Evolutionary conservation across 2,797 vertebrate species (phyloP).

Genomic region (Chiloscyllium punctatum): DNA sequence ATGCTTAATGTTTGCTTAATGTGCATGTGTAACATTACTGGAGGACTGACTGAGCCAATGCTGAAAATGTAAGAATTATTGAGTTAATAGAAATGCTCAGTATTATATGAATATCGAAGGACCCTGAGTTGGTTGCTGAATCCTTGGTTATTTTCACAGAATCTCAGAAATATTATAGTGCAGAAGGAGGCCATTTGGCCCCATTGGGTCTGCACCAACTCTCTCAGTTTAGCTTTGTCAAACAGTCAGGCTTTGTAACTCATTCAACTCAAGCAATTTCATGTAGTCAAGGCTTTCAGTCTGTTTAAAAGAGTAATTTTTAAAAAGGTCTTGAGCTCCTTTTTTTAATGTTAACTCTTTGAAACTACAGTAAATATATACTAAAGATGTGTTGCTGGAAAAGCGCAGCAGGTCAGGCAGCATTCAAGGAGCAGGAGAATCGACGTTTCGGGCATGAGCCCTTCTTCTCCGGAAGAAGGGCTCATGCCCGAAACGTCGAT

Average conservation of each 20-base stretch:
- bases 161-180: too few relatives aligned
- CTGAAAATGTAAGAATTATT: neutral
- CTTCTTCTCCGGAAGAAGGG: too few relatives aligned
- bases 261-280: neutral
- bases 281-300: neutral
- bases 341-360: neutral
- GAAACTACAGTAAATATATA: neutral
- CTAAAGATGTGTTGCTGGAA: too few relatives aligned
- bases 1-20: neutral
- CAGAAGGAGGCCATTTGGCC: too few relatives aligned
- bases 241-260: neutral
- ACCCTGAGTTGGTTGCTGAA: neutral
- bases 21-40: neutral
- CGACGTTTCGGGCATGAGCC: too few relatives aligned
- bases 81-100: neutral
- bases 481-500: too few relatives aligned
- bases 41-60: neutral
- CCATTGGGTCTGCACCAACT: too few relatives aligned
- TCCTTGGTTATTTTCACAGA: neutral
- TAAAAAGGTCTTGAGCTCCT: neutral
- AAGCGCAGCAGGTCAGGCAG: too few relatives aligned
- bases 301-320: neutral
- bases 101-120: neutral
- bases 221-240: neutral
- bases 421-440: too few relatives aligned